These are phyloP conservation scores for Notamacropus eugenii DNA, from an alignment of 2,797 vertebrate genomes.

Conservation along the genomic window DNA sequence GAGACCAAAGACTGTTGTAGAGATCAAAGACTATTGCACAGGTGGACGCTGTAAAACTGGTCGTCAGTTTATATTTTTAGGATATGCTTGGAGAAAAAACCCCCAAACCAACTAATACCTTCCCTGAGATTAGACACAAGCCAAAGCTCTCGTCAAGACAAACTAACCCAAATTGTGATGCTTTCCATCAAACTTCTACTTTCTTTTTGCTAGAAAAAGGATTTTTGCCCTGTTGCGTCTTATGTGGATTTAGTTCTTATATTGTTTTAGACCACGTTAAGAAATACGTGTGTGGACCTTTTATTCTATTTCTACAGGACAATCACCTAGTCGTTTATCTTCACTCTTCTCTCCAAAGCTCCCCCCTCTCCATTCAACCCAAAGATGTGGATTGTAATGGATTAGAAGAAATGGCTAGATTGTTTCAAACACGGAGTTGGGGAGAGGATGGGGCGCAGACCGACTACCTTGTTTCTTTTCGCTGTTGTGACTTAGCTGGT, in stretches of 20 bases:
- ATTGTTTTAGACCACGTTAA: neutral
- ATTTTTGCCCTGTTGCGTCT: constrained; percentile 46
- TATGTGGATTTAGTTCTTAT: neutral
- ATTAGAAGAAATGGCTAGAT: neutral
- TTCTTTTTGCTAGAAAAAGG: constrained; percentile 42
- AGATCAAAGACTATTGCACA: constrained; percentile 52
- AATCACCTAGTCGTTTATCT: neutral
- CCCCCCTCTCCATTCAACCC: neutral
- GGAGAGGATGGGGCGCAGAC: neutral
- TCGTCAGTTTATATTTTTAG: constrained; percentile 29
- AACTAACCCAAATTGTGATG: constrained; percentile 36
- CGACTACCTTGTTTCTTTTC: constrained; percentile 46
- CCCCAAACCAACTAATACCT: constrained; percentile 68
- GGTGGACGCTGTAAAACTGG: neutral
- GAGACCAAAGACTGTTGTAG: neutral
- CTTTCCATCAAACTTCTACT: constrained; percentile 43
- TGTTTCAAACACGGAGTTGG: neutral
- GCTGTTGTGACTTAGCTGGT: constrained; percentile 42
- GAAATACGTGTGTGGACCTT: neutral
- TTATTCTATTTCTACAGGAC: neutral
- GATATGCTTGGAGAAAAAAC: constrained; percentile 73
- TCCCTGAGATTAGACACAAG: constrained; percentile 58
- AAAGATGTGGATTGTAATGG: neutral
- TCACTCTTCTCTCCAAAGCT: constrained; percentile 21
- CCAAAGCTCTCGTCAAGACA: constrained; percentile 54